Conservation (phyloP, 2,888 invertebrate genomes). For the Leptinotarsa tumamoca region DNA sequence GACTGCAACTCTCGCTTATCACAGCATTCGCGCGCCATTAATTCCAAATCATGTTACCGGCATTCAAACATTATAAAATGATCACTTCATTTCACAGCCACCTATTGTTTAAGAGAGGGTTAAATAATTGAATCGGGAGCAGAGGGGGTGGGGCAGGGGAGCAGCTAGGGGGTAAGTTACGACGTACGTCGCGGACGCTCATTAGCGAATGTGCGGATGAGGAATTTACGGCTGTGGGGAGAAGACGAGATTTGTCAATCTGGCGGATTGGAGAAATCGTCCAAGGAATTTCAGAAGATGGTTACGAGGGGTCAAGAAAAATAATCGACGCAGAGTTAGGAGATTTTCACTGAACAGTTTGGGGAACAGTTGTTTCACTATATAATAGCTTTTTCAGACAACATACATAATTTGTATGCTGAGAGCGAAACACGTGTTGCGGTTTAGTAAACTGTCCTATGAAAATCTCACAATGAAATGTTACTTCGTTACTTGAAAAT, state of each 20-base stretch:
- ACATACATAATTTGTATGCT: background rate
- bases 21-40: slow-evolving; percentile 66
- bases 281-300: background rate
- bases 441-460: too few relatives aligned
- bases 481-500: too few relatives aligned
- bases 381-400: too few relatives aligned
- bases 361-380: too few relatives aligned
- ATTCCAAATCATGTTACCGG: slow-evolving; percentile 67
- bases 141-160: slow-evolving; percentile 9
- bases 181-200: slow-evolving; percentile 44
- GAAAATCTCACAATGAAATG: too few relatives aligned
- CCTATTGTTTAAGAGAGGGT: slow-evolving; percentile 69
- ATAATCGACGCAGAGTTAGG: background rate
- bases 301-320: background rate
- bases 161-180: slow-evolving; percentile 34
- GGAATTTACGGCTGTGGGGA: slow-evolving; percentile 13
- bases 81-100: slow-evolving; percentile 68
- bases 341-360: background rate
- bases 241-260: slow-evolving; percentile 29
- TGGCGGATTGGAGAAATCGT: slow-evolving; percentile 15
- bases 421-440: background rate
- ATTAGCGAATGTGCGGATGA: slow-evolving; percentile 50
- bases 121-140: slow-evolving; percentile 66
- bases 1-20: slow-evolving; percentile 63
- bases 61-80: slow-evolving; percentile 68